These are phyloP conservation scores for Calonectris borealis DNA, from an alignment of 2,113 vertebrate species.

Conservation along the genomic window DNA sequence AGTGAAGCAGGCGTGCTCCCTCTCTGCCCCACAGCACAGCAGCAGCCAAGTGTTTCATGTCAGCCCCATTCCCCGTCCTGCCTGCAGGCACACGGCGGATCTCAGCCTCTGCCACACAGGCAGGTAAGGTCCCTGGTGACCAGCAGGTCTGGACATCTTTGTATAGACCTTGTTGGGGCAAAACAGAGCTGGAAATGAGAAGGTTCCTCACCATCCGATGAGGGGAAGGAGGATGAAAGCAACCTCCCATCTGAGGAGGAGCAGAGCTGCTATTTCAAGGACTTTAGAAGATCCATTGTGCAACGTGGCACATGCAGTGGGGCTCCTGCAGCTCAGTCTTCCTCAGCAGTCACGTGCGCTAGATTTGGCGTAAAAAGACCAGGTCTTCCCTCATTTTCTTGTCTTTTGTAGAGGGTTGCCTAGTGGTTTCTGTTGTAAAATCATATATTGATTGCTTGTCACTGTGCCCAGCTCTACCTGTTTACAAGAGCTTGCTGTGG, in stretches of 20 bases:
- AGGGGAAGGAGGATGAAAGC: neutral
- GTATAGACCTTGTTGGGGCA: neutral
- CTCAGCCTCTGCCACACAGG: neutral
- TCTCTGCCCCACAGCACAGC: neutral
- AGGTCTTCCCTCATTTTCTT: neutral
- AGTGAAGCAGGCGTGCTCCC: neutral
- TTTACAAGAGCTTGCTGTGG: neutral
- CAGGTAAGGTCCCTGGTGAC: neutral
- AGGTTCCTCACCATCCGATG: neutral
- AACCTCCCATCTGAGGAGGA: neutral
- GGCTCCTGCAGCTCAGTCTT: neutral
- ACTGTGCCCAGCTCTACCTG: neutral
- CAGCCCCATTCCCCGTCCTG: neutral
- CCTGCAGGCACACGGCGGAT: accelerated
- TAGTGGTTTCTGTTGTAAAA: neutral
- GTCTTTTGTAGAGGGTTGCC: neutral
- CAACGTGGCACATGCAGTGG: accelerated
- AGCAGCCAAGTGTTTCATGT: neutral
- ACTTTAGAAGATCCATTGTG: accelerated
- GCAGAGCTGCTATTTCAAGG: neutral
- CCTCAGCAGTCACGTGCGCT: accelerated
- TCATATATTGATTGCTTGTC: neutral
- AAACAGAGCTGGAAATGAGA: neutral
- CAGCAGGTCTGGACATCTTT: neutral
- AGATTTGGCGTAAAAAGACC: neutral